These are phyloP conservation scores for Adelges cooleyi DNA, from an alignment of 1,140 invertebrate genomes.

Conservation along the genomic window DNA sequence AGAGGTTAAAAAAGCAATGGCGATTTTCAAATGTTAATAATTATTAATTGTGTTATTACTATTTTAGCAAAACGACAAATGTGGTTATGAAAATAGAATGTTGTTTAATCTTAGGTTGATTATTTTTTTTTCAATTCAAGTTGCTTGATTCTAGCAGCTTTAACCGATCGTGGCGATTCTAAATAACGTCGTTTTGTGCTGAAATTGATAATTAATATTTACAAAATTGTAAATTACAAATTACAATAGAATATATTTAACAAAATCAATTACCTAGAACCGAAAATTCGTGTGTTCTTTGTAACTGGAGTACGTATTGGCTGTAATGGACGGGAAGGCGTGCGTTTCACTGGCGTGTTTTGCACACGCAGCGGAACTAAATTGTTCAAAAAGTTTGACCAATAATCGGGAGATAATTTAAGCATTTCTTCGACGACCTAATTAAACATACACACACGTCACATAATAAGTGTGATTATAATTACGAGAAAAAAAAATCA, in stretches of 20 bases:
- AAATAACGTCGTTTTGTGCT: constrained; percentile 19
- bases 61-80: too few species aligned
- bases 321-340: constrained; percentile 23
- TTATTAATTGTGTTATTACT: too few species aligned
- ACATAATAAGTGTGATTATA: not conserved
- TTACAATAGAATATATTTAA: too few species aligned
- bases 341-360: not conserved
- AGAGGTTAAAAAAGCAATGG: too few species aligned
- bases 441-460: not conserved
- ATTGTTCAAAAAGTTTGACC: constrained; percentile 24
- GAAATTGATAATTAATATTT: not conserved
- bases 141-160: constrained; percentile 21
- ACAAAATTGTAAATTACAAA: not conserved
- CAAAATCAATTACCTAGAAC: not conserved
- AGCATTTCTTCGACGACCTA: constrained; percentile 32
- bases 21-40: too few species aligned
- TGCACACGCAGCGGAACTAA: not conserved
- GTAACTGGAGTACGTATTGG: not conserved
- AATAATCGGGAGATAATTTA: constrained; percentile 31
- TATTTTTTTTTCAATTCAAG: constrained; percentile 6
- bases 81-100: too few species aligned
- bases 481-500: not conserved
- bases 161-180: constrained; percentile 15
- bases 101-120: too few species aligned
- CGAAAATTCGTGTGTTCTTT: constrained; percentile 10